Evolutionary conservation across 2,113 vertebrate genomes (phyloP), one percentile per base, ranked within the genome.

Genomic region (Ceyx melanurus): DNA sequence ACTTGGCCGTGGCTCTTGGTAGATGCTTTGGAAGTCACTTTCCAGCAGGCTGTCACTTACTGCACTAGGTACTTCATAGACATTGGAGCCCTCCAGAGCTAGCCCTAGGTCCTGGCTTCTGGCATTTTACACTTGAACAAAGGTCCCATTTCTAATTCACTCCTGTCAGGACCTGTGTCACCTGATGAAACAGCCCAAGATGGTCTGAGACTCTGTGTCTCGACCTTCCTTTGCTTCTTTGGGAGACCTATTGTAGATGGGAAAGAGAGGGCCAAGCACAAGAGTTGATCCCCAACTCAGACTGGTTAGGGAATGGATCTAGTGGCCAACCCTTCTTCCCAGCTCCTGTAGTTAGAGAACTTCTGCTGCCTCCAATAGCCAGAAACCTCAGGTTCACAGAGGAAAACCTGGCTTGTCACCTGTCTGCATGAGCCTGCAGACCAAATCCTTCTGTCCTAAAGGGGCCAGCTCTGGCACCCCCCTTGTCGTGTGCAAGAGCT

Each of bases 1-100:
- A 26, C 75, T 95, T 94, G 90, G 82, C 94, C 88, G 75, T 6
- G 2, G 20, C 64, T 57, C 61, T 81, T 50, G 62, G 62, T 62
- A 35, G 67, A 89, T 95, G 85, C 93, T 82, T 95, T 28, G 37
- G 46, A 95, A 95, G 93, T 93, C 91, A 91, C 45, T 95, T 94
- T 77, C 28, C 75, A 89, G 50, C 54, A 62, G 46, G 46, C 85
- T 58, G 25, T 79, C 6, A 0, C 46, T 82, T 57, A 45, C 53
- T 43, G 43, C 37, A 10, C 31, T 73, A 0, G 1, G 5, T 60
- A 33, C 70, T 84, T 91, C 5, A 20, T 2, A 35, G 76, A 15
- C 51, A 20, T 12, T n/a, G 54, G 71, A 93, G 87, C 89, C 67
- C 45, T 82, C 89, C 82, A 50, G 78, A 82, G 64, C 57, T 81